Conservation (phyloP, 2,888 invertebrate species). For the Thysanoteuthis rhombus region DNA sequence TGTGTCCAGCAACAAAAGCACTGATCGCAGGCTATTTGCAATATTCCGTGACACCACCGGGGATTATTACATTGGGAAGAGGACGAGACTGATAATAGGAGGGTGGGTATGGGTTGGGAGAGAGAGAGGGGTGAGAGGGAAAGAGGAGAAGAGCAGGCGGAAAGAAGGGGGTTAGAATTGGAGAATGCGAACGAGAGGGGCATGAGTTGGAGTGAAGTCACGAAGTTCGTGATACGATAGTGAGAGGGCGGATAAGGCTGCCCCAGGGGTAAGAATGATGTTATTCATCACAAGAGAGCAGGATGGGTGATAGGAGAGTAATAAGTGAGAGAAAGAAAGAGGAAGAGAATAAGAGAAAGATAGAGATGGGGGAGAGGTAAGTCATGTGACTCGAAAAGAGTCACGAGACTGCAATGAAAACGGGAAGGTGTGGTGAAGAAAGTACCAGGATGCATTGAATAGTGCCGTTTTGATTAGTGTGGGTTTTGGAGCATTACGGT, state of each 20-base stretch:
- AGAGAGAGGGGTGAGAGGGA: too few species aligned
- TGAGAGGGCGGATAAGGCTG: neutral
- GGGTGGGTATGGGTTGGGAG: neutral
- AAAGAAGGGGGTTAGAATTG: neutral
- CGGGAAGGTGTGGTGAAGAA: too few species aligned
- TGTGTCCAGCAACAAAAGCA: neutral
- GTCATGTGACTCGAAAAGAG: neutral
- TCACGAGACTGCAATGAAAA: too few species aligned
- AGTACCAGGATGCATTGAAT: too few species aligned
- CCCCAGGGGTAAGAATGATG: neutral
- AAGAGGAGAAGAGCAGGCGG: too few species aligned
- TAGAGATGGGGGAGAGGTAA: neutral
- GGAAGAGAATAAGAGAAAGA: neutral
- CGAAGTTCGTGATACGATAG: neutral
- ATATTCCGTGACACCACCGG: conserved; percentile 12
- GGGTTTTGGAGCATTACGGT: too few species aligned
- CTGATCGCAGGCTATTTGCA: neutral
- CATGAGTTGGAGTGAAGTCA: neutral
- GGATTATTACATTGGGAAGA: neutral
- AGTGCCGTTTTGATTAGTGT: too few species aligned
- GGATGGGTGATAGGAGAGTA: neutral
- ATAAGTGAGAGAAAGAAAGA: neutral
- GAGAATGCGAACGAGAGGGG: neutral
- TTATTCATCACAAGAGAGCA: neutral
- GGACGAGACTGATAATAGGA: neutral